phyloP scores from a whole-genome alignment of 1,140 invertebrate species.

The Cydia amplana region DNA sequence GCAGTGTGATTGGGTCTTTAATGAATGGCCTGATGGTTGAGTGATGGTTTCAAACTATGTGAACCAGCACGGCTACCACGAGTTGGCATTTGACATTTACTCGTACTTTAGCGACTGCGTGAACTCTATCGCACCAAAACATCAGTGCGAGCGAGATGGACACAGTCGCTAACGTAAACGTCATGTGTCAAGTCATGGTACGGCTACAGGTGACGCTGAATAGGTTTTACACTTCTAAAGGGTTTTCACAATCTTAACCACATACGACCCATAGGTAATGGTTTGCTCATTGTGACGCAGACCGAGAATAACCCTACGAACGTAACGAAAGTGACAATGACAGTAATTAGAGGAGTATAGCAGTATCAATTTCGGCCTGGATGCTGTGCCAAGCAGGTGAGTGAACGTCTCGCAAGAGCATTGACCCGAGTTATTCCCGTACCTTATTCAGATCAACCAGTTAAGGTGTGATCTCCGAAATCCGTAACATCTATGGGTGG shows the following conservation, averaged over 20 bases:
- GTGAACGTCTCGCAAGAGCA: slow-evolving; percentile 48
- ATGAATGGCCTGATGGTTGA: too few relatives aligned
- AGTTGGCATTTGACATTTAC: too few relatives aligned
- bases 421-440: slow-evolving; percentile 56
- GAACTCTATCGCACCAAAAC: too few relatives aligned
- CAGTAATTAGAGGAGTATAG: slow-evolving; percentile 11
- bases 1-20: too few relatives aligned
- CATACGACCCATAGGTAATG: neutral
- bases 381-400: slow-evolving; percentile 54
- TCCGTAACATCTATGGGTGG: neutral
- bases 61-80: too few relatives aligned
- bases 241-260: neutral
- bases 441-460: neutral
- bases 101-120: too few relatives aligned
- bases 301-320: neutral
- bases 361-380: slow-evolving; percentile 36
- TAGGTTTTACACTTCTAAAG: too few relatives aligned
- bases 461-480: neutral
- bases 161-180: too few relatives aligned
- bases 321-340: neutral
- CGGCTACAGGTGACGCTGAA: too few relatives aligned
- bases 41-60: too few relatives aligned
- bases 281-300: neutral
- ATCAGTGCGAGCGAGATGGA: too few relatives aligned
- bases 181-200: too few relatives aligned